phyloP scores from a whole-genome alignment of 2,888 invertebrate species.

The Idaea dimidiata region DNA sequence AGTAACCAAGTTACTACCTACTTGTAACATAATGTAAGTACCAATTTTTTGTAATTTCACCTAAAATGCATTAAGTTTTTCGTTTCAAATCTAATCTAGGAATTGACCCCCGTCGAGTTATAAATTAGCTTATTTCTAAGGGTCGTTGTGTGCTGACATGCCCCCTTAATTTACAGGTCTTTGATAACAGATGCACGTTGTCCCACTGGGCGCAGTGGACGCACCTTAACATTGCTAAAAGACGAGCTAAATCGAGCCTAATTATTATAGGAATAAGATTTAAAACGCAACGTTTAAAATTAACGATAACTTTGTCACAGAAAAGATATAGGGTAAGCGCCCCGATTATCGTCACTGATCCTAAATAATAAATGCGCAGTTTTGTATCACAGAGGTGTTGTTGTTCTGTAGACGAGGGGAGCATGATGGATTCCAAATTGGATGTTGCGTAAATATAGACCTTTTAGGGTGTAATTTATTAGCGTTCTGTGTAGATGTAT shows the following conservation, averaged over 20 bases:
- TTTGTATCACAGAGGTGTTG: conserved; percentile 38
- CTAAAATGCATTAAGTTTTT: conserved; percentile 29
- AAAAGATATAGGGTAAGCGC: conserved; percentile 55
- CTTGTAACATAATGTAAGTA: too few species aligned
- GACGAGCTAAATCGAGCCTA: conserved; percentile 4
- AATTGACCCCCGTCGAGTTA: conserved; percentile 17
- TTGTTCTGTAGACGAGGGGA: conserved; percentile 31
- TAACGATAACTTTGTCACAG: conserved; percentile 26
- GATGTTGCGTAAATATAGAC: conserved; percentile 23
- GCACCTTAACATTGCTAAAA: conserved; percentile 27
- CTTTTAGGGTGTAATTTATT: conserved; percentile 25
- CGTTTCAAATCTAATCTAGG: conserved; percentile 14
- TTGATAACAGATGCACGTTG: conserved; percentile 24
- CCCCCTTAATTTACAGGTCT: conserved; percentile 17
- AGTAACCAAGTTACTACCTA: too few species aligned
- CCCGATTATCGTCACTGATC: conserved; percentile 59
- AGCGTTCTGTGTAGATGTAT: conserved; percentile 8
- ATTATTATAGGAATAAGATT: not conserved
- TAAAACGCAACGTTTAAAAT: conserved; percentile 3
- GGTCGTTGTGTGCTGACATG: conserved; percentile 5
- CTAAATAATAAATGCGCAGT: conserved; percentile 62
- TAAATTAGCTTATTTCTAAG: conserved; percentile 15
- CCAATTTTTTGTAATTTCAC: conserved; percentile 8
- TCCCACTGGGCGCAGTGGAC: conserved; percentile 16
- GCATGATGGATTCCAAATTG: conserved; percentile 34